Evolutionary conservation across 2,113 vertebrate species (phyloP), one percentile per base, ranked within the genome.

Genomic region (Scopus umbretta): DNA sequence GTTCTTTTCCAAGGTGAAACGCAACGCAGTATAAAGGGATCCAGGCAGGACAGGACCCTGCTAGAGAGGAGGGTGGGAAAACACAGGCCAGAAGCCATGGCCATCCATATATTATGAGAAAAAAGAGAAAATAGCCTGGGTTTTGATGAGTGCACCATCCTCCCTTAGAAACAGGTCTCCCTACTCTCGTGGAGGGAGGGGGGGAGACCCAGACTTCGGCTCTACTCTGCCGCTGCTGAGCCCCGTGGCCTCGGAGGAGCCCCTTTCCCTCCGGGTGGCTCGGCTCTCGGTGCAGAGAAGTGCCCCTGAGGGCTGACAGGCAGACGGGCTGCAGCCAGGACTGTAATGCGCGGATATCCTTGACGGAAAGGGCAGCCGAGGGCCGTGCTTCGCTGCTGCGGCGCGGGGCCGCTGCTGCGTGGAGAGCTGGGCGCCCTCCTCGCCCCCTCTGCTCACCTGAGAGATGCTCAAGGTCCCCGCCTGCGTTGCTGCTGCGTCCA

Each of bases 381-480:
- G 65, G 32, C 42, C 1, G 34, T 0, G 36, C 38, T 34, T 38
- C 2, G 32, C 42, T 6, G 70, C 53, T 4, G 42, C 4, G 23
- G 42, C 1, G 2, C 1, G 3, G 78, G 43, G 32, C 45, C 3
- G 83, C 3, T 59, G 72, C 74, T 2, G 7, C 17, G 1, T 0
- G 0, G 26, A 8, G 73, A 53, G 13, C 27, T 1, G 49, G 22
- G 43, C 0, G 2, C 12, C 23, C 52, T 80, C 62, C 74, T 65
- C 2, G 1, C 68, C 38, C 43, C 55, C 3, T 10, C 78, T 6
- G 3, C 81, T 58, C 53, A 0, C n/a, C 0, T 0, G 21, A 11
- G 83, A 3, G 83, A 66, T 53, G 83, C 86, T 74, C 38, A 1
- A 2, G 82, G 30, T 43, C 58, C 63, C 71, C 3, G 27, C 61